Percentiles rank a stretch among this genome's conserved stretches.
Evolutionary conservation across 2,888 invertebrate genomes (phyloP).

Genomic region (Scrobipalpa atriplicella): DNA sequence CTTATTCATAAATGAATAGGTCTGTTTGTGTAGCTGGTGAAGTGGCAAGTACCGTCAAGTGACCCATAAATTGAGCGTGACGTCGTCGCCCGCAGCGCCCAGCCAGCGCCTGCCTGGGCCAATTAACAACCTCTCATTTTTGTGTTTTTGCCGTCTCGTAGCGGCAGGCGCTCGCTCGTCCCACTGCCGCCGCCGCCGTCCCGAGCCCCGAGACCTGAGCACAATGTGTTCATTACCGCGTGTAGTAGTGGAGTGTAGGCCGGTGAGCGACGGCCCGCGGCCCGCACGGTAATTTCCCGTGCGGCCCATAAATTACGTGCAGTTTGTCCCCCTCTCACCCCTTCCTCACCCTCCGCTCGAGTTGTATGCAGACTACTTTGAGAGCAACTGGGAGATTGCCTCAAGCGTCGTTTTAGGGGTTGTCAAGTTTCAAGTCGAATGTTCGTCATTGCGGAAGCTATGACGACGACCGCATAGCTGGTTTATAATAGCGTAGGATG

Average conservation of each 20-base stretch:
- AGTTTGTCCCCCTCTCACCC: conserved; percentile 27
- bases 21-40: not conserved
- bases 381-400: conserved; percentile 2
- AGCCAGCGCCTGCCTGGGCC: not conserved
- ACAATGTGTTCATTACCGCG: conserved; percentile 27
- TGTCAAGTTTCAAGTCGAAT: conserved; percentile 20
- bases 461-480: not conserved
- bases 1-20: no score
- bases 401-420: conserved; percentile 11
- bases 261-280: conserved; percentile 20
- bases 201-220: not conserved
- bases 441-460: conserved; percentile 15
- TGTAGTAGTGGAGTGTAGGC: not conserved
- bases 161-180: not conserved
- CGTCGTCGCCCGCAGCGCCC: not conserved
- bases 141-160: conserved; percentile 7
- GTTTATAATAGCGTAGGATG: not conserved
- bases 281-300: conserved; percentile 50
- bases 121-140: conserved; percentile 14
- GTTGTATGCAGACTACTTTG: conserved; percentile 16
- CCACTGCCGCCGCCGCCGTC: not conserved
- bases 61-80: not conserved
- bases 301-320: conserved; percentile 47
- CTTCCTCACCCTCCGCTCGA: not conserved
- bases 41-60: not conserved